Conservation (phyloP, 2,797 vertebrate species). For the Catostomus latipinnis region DNA sequence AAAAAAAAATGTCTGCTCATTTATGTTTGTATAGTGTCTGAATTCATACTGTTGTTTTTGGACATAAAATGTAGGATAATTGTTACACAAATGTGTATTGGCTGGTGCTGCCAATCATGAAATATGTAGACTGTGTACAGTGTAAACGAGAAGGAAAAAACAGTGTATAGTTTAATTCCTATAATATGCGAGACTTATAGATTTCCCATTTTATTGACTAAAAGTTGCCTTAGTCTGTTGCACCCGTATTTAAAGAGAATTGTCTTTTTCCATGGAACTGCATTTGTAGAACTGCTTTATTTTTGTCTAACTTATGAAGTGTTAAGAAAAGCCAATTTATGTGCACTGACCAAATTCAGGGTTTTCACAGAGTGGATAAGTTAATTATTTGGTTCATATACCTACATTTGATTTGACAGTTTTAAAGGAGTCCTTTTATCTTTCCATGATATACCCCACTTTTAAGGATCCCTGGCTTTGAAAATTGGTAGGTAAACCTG, state of each 20-base stretch:
- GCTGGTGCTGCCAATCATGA: conserved; percentile 63
- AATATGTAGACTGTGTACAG: conserved; percentile 76
- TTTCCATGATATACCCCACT: conserved; percentile 40
- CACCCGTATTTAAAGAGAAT: conserved; percentile 77
- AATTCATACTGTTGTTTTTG: conserved; percentile 72
- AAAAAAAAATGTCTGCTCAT: conserved; percentile 64
- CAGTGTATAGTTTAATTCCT: conserved; percentile 80
- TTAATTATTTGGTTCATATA: conserved; percentile 63
- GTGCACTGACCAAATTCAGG: conserved; percentile 64
- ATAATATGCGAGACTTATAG: conserved; percentile 76
- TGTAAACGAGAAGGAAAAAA: conserved; percentile 77
- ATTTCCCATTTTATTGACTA: conserved; percentile 76
- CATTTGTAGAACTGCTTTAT: conserved; percentile 72
- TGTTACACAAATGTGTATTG: conserved; percentile 70
- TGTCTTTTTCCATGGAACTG: conserved; percentile 73
- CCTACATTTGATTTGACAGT: conserved; percentile 49
- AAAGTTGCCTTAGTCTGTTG: conserved; percentile 82
- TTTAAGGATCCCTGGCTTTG: conserved; percentile 43
- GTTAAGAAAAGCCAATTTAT: conserved; percentile 67
- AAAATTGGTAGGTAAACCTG: conserved; percentile 44
- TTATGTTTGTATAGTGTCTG: conserved; percentile 74
- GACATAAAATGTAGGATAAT: conserved; percentile 71
- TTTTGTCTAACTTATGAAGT: conserved; percentile 75
- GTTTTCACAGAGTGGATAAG: conserved; percentile 64
- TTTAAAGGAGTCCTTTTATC: conserved; percentile 42